A percentile compares a stretch with the other conserved stretches of the same genome.
Evolutionary conservation across 2,888 invertebrate species (phyloP).

Genomic region (Muscina levida): DNA sequence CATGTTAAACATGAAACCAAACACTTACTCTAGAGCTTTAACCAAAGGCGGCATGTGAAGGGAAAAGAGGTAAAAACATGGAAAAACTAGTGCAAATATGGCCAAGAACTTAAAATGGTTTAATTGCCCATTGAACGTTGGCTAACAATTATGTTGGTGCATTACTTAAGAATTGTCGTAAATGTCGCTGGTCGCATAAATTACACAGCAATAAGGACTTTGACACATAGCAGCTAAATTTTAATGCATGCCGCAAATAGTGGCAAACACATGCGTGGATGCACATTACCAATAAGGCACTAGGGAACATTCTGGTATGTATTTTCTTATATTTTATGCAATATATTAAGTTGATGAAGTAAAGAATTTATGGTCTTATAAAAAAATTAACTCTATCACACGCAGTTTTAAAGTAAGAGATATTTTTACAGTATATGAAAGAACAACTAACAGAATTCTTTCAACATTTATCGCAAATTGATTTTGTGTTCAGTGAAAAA

Average conservation of each 20-base stretch:
- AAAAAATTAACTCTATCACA: no score
- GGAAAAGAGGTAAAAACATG: background rate
- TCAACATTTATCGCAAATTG: no score
- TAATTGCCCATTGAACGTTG: slow-evolving; percentile 42
- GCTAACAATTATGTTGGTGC: slow-evolving; percentile 44
- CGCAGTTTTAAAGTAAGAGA: no score
- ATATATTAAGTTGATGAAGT: no score
- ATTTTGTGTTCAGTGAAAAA: no score
- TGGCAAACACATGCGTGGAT: no score
- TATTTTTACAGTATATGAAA: no score
- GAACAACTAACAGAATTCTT: no score
- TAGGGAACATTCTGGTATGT: no score
- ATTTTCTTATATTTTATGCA: no score
- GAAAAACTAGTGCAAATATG: slow-evolving; percentile 26
- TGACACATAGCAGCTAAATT: slow-evolving; percentile 11
- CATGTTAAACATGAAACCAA: slow-evolving; percentile 36
- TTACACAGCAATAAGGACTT: slow-evolving; percentile 42
- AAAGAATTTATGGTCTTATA: no score
- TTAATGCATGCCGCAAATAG: slow-evolving; percentile 18
- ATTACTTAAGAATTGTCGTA: slow-evolving; percentile 19
- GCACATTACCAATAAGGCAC: no score
- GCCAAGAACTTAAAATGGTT: slow-evolving; percentile 45
- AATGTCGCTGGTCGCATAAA: slow-evolving; percentile 38
- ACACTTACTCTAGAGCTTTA: slow-evolving; percentile 21
- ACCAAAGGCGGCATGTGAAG: background rate